Base-by-base conservation (phyloP, 2,888 invertebrate species). In the Calliopum simillimum region DNA sequence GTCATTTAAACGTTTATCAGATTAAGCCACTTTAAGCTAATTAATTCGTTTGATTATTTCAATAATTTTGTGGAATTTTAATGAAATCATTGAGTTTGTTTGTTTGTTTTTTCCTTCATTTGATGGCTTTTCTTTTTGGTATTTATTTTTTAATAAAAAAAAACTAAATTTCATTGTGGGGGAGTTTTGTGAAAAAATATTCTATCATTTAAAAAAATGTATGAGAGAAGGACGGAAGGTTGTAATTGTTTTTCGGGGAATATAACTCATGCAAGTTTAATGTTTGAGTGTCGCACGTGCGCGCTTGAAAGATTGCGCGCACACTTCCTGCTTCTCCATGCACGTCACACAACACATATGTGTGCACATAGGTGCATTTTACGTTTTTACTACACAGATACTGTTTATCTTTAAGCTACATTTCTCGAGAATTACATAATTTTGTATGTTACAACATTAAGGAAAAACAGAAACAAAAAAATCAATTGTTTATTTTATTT, bases 21-120 rank as follows among this genome's bases (percentile, higher is more conserved):
- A 76, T 77, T 76, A 76, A 76, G 73, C 74, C 77, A 77, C 77
- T 77, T 77, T 75, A 77, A 76, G 74, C 72, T 72, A 76, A 77
- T 77, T 76, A 77, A 77, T 71, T 74, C 71, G 72, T 67, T 62
- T 64, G 72, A 70, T 69, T 71, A 65, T 68, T 70, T 68, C 63
- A 64, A 68, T 71, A 68, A 64, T 64, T 71, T 65, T 49, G 13
- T 14, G 49, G 41, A 63, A 56, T 55, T 58, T 70, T 65, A 70
- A 70, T 70, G 59, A 65, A 70, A 66, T 70, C 70, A 53, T 59
- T 65, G 44, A 43, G 33, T 46, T 70, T 53, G 33, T 33, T 33
- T 33, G 33, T 62, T n/a, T 61, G 53, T 67, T 65, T 12, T 21
- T 6, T 43, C 21, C 6, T 21, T 14, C 3, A 12, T 11, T n/a